These are phyloP conservation scores for Eclectus roratus DNA, from an alignment of 2,113 vertebrate species.

Conservation along the genomic window DNA sequence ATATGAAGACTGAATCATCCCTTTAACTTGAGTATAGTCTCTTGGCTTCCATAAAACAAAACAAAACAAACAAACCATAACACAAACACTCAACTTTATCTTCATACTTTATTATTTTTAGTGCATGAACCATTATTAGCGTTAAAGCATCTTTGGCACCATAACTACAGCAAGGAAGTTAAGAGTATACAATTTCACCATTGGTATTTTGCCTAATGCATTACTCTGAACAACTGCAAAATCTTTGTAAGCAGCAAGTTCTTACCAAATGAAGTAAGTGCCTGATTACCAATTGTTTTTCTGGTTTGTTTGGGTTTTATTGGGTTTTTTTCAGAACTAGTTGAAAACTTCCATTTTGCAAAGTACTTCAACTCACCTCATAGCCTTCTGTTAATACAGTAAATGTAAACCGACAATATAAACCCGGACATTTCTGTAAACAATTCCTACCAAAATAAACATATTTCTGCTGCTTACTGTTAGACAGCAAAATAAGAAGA, in stretches of 20 bases:
- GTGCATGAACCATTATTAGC: neutral
- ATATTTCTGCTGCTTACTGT: constrained; percentile 64
- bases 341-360: constrained; percentile 12
- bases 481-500: constrained; percentile 17
- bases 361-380: constrained; percentile 20
- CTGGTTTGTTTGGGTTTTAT: neutral
- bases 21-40: neutral
- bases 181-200: neutral
- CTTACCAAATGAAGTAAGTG: neutral
- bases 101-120: neutral
- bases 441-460: constrained; percentile 65
- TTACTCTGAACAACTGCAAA: neutral
- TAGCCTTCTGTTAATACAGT: neutral
- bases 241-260: neutral
- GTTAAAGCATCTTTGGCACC: neutral
- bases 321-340: neutral
- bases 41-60: neutral
- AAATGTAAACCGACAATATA: neutral
- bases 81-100: neutral
- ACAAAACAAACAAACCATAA: neutral
- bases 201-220: neutral
- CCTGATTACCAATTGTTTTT: neutral
- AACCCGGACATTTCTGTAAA: constrained; percentile 1
- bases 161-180: neutral
- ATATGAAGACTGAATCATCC: neutral